Percentiles rank a stretch among this genome's conserved stretches.
These are phyloP conservation scores for Bimastos eiseni DNA, from an alignment of 2,888 invertebrate species.

Conservation along the genomic window DNA sequence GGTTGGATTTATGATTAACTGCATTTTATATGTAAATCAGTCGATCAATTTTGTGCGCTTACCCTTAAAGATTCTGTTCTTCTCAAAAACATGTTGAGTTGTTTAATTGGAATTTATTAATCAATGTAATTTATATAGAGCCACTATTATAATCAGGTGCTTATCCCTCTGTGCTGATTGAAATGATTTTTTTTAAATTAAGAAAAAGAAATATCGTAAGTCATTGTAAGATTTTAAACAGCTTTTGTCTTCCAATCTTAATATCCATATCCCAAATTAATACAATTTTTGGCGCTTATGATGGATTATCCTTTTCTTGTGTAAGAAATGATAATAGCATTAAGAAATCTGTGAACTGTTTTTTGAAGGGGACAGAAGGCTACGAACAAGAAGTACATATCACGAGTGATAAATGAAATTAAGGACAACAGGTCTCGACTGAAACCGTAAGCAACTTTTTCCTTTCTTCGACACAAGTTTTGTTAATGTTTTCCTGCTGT, in stretches of 20 bases:
- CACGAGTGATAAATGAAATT: neutral
- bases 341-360: neutral
- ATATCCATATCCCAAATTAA: too few relatives aligned
- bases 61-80: neutral
- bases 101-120: neutral
- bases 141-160: too few relatives aligned
- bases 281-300: too few relatives aligned
- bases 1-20: too few relatives aligned
- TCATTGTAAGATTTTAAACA: too few relatives aligned
- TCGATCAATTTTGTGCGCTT: neutral
- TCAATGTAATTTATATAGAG: too few relatives aligned
- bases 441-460: neutral
- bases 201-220: too few relatives aligned
- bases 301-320: too few relatives aligned
- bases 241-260: too few relatives aligned
- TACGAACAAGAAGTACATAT: slow-evolving; percentile 1
- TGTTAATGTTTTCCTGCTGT: neutral
- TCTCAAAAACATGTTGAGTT: neutral
- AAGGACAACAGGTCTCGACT: neutral
- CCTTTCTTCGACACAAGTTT: neutral
- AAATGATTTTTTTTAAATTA: too few relatives aligned
- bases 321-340: neutral
- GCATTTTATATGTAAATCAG: neutral
- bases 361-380: neutral
- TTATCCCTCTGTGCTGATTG: too few relatives aligned